Conservation (phyloP, 2,888 invertebrate genomes). For the Drosophila formosana region DNA sequence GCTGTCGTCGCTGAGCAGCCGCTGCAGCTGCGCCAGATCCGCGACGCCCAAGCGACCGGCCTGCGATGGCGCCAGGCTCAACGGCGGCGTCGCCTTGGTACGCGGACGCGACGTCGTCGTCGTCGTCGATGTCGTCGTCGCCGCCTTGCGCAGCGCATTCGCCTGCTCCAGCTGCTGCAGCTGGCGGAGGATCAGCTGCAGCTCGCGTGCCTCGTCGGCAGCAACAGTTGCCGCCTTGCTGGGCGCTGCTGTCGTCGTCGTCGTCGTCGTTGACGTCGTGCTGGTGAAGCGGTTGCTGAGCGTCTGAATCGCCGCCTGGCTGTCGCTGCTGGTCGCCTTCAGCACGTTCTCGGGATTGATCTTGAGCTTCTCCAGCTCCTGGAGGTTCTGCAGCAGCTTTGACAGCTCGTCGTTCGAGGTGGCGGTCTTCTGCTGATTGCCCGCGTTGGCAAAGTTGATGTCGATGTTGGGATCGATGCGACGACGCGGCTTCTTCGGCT, state of each 20-base stretch:
- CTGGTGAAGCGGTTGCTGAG: conserved; percentile 69
- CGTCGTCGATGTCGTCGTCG: conserved; percentile 27
- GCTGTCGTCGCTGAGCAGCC: conserved; percentile 85
- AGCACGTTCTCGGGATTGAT: conserved; percentile 77
- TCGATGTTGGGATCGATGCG: conserved; percentile 82
- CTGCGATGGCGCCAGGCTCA: conserved; percentile 17
- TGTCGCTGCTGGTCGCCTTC: conserved; percentile 50
- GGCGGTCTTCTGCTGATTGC: conserved; percentile 70
- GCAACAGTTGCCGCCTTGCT: conserved; percentile 17
- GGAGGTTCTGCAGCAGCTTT: conserved; percentile 85
- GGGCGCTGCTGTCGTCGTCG: conserved; percentile 16
- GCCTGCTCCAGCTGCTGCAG: conserved; percentile 71
- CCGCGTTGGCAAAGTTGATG: conserved; percentile 72
- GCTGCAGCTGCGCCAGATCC: conserved; percentile 86
- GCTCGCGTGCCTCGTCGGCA: conserved; percentile 55
- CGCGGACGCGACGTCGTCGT: conserved; percentile 27
- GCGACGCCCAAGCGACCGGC: conserved; percentile 57
- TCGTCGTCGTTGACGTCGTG: conserved; percentile 22
- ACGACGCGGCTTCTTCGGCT: conserved; percentile 80
- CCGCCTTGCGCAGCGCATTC: conserved; percentile 46
- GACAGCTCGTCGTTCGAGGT: conserved; percentile 82
- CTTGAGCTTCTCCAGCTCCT: conserved; percentile 81
- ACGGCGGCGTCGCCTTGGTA: not conserved
- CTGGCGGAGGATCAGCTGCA: conserved; percentile 72
- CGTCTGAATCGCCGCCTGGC: conserved; percentile 23